phyloP scores from a whole-genome alignment of 2,797 vertebrate species.

The Lates japonicus region DNA sequence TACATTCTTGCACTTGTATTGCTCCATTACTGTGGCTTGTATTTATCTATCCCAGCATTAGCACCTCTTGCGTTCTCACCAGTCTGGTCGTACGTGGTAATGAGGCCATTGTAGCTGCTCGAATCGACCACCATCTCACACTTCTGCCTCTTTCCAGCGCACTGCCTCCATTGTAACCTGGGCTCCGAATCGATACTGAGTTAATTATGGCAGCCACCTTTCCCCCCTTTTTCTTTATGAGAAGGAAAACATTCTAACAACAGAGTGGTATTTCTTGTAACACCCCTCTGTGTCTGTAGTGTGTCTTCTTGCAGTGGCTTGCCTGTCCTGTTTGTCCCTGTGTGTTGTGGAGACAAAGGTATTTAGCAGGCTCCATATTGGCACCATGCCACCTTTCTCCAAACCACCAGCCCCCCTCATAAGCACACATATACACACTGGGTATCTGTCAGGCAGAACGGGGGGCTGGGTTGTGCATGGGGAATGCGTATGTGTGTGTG shows the following conservation, averaged over 20 bases:
- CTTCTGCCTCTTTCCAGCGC: conserved; percentile 61
- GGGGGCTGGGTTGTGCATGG: conserved; percentile 60
- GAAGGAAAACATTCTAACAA: conserved; percentile 65
- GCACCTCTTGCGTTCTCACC: conserved; percentile 57
- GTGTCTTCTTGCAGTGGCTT: conserved; percentile 69
- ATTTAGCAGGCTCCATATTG: conserved; percentile 81
- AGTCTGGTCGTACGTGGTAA: conserved; percentile 68
- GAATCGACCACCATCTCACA: conserved; percentile 69
- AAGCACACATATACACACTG: conserved; percentile 66
- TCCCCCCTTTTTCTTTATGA: conserved; percentile 40
- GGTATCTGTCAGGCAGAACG: conserved; percentile 78
- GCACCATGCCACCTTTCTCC: conserved; percentile 84
- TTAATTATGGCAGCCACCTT: conserved; percentile 79
- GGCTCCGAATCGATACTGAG: conserved; percentile 78
- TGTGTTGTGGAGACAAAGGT: conserved; percentile 83
- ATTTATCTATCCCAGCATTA: conserved; percentile 51
- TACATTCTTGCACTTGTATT: conserved; percentile 29
- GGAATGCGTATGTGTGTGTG: conserved; percentile 25
- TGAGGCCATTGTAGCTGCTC: conserved; percentile 71
- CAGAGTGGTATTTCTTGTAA: conserved; percentile 46
- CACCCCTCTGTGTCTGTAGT: conserved; percentile 45
- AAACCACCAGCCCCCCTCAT: conserved; percentile 56
- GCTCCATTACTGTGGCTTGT: conserved; percentile 43
- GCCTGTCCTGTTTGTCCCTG: conserved; percentile 67
- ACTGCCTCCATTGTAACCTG: conserved; percentile 69